Evolutionary conservation across 2,888 invertebrate species (phyloP).

Genomic region (Lithophane socia): DNA sequence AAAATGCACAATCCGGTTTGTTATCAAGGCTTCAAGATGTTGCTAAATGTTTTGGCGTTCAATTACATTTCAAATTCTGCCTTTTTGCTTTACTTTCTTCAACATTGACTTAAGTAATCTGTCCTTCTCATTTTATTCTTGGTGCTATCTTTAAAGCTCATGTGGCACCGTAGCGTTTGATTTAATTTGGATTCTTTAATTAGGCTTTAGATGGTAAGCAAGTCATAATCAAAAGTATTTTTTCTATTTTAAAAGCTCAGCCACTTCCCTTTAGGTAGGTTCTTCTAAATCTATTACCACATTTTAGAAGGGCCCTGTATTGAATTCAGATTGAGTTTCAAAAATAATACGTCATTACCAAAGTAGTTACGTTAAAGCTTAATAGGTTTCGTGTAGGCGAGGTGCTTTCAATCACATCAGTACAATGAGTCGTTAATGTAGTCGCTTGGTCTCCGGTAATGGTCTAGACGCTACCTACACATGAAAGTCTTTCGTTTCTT

Average conservation of each 20-base stretch:
- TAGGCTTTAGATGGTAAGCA: neutral
- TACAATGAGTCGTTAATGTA: slow-evolving; percentile 82
- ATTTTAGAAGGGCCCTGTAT: slow-evolving; percentile 30
- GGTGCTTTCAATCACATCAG: slow-evolving; percentile 76
- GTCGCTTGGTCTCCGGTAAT: slow-evolving; percentile 72
- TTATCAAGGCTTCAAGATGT: slow-evolving; percentile 53
- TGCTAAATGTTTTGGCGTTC: slow-evolving; percentile 60
- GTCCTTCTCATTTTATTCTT: slow-evolving; percentile 1
- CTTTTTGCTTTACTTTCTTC: slow-evolving; percentile 22
- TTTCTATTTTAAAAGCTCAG: neutral
- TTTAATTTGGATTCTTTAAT: neutral
- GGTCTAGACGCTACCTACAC: slow-evolving; percentile 76
- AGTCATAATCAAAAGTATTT: neutral
- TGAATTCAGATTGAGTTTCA: slow-evolving; percentile 58
- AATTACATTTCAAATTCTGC: slow-evolving; percentile 34
- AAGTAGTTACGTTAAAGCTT: slow-evolving; percentile 67
- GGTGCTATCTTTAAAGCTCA: neutral
- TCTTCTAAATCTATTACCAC: slow-evolving; percentile 22
- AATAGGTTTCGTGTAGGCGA: slow-evolving; percentile 79
- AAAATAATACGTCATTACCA: slow-evolving; percentile 69
- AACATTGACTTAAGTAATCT: slow-evolving; percentile 8
- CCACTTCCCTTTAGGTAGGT: neutral
- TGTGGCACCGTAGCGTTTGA: neutral
- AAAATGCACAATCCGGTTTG: slow-evolving; percentile 56
- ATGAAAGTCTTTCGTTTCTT: slow-evolving; percentile 69